Conservation (phyloP, 2,888 invertebrate genomes). For the Pheosia tremula region DNA sequence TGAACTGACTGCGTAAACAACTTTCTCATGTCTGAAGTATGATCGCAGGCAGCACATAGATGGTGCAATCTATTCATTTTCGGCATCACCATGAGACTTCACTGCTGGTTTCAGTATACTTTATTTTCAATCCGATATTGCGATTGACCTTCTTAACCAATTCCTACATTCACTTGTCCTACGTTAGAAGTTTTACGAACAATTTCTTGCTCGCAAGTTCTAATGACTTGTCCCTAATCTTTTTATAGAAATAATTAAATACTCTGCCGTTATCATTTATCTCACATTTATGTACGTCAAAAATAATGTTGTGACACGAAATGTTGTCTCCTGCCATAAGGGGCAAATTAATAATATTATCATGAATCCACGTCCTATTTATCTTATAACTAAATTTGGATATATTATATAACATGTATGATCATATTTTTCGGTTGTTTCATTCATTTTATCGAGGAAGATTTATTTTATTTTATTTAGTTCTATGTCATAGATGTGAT, state of each 20-base stretch:
- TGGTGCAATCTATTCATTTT: slow-evolving; percentile 29
- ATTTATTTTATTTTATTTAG: too few relatives aligned
- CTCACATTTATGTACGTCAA: slow-evolving; percentile 5
- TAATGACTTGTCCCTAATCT: not conserved
- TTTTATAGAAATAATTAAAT: not conserved
- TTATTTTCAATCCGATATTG: slow-evolving; percentile 2
- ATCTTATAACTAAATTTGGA: too few relatives aligned
- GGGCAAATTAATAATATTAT: too few relatives aligned
- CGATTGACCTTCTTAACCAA: not conserved
- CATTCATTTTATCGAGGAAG: too few relatives aligned
- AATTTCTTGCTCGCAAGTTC: not conserved
- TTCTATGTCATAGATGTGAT: too few relatives aligned
- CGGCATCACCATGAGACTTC: not conserved
- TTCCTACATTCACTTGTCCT: slow-evolving; percentile 3
- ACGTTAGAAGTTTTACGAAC: not conserved
- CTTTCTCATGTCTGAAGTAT: slow-evolving; percentile 53
- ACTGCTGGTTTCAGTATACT: not conserved
- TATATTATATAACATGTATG: too few relatives aligned
- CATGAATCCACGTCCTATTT: too few relatives aligned
- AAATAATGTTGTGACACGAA: too few relatives aligned
- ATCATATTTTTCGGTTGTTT: too few relatives aligned
- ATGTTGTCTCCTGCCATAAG: too few relatives aligned
- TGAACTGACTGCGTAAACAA: slow-evolving; percentile 57
- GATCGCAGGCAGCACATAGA: slow-evolving; percentile 22
- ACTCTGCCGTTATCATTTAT: not conserved